Evolutionary conservation across 2,113 vertebrate species (phyloP).

Genomic region (Spea bombifrons): DNA sequence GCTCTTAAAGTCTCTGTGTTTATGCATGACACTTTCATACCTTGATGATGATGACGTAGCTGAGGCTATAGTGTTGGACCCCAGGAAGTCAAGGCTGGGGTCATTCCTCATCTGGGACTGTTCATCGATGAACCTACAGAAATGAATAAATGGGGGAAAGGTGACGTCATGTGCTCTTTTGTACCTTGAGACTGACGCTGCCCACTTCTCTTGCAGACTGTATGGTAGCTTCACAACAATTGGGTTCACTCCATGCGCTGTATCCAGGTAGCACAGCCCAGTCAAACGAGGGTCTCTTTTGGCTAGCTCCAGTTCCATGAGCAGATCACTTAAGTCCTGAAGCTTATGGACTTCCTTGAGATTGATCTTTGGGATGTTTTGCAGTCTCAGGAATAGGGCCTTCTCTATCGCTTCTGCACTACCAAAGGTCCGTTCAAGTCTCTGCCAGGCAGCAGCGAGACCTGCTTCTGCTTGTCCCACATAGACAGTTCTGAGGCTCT

Average conservation of each 20-base stretch:
- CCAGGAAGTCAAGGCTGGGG: not conserved
- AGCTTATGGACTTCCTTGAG: slow-evolving; percentile 10
- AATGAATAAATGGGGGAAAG: slow-evolving; percentile 33
- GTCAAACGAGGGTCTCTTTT: slow-evolving; percentile 2
- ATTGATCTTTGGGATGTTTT: slow-evolving; percentile 19
- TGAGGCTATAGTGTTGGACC: not conserved
- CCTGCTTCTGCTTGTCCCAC: not conserved
- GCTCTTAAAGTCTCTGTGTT: too few relatives aligned
- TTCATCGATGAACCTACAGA: not conserved
- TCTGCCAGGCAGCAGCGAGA: not conserved
- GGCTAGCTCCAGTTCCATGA: not conserved
- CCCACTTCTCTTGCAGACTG: slow-evolving; percentile 41
- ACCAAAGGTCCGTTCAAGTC: slow-evolving; percentile 47
- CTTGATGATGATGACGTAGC: not conserved
- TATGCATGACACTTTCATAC: not conserved
- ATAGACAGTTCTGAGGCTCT: slow-evolving; percentile 19
- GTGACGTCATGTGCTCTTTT: slow-evolving; percentile 27
- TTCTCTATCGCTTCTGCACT: slow-evolving; percentile 36
- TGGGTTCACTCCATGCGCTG: slow-evolving; percentile 38
- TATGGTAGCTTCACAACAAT: slow-evolving; percentile 37
- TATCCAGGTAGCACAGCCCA: slow-evolving; percentile 36
- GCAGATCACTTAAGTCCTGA: slow-evolving; percentile 7
- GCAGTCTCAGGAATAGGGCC: slow-evolving; percentile 42
- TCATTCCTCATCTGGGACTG: not conserved
- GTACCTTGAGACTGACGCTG: slow-evolving; percentile 7